Evolutionary conservation across 2,888 invertebrate genomes (phyloP), one percentile per base, ranked within the genome.

Genomic region (Epinotia brunnichana): DNA sequence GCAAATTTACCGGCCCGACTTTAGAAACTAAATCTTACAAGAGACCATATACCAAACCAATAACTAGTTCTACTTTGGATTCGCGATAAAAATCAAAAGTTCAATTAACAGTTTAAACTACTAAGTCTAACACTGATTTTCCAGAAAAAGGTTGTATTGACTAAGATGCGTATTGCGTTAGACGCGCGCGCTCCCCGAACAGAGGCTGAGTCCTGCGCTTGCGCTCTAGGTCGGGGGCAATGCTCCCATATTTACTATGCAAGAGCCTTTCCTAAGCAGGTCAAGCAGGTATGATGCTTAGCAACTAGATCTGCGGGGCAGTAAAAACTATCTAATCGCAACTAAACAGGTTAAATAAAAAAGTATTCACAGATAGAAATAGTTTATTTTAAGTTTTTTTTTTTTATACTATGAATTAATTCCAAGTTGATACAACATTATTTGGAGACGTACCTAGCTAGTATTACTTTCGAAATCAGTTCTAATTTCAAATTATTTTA

Each of bases 221-320:
- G 78, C 77, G 77, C 78, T 82, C 82, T 80, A 85, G 85, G 86
- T 84, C 83, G 87, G 76, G 90, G 83, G 80, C 90, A 79, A 86
- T 90, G 90, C 86, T 83, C 90, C 81, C 81, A 19, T 41, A 70
- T 56, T 70, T 57, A 48, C 29, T 48, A 44, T 56, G 48, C 63
- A 70, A 71, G 39, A 29, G 66, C 44, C 54, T 60, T 54, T 69
- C 44, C 69, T 67, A 71, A 61, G 71, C 71, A 66, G 60, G 66
- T 63, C 70, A 70, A 63, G 56, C 70, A 44, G 29, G 69, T 56
- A 68, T 29, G 59, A 60, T 51, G 51, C 41, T 54, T 53, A 69
- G 39, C 53, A 24, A 54, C 61, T 61, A 61, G 69, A 61, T 53
- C 3, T 69, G 53, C 69, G 54, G 41, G 53, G 41, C 60, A 17